phyloP scores from a whole-genome alignment of 2,113 vertebrate species.

The Aldabrachelys gigantea region DNA sequence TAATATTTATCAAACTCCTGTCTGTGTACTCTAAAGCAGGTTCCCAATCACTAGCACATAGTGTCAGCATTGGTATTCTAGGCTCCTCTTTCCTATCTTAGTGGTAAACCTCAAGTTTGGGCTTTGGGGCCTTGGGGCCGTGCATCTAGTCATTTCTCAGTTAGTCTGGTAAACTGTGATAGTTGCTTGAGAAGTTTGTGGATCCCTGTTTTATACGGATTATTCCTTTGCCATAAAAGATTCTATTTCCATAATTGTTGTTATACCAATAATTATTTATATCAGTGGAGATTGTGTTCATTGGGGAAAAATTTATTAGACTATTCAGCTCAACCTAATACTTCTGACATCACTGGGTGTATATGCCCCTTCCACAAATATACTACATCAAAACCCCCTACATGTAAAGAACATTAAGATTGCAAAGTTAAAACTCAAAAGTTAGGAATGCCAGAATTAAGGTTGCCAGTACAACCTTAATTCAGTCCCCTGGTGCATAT shows the following conservation, averaged over 20 bases:
- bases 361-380: neutral
- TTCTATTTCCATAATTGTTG: conserved; percentile 7
- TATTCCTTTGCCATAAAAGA: neutral
- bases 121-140: neutral
- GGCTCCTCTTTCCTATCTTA: neutral
- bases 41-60: neutral
- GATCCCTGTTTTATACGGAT: neutral
- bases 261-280: neutral
- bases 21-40: neutral
- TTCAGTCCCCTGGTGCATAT: neutral
- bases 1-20: neutral
- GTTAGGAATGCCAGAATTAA: neutral
- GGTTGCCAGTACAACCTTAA: neutral
- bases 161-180: neutral
- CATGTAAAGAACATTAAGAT: neutral
- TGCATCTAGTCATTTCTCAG: neutral
- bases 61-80: neutral
- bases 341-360: conserved; percentile 12
- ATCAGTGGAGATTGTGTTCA: neutral
- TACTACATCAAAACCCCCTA: neutral
- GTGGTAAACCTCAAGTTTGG: neutral
- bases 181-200: neutral
- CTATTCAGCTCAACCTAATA: neutral
- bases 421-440: neutral
- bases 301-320: conserved; percentile 5